Percentiles rank a stretch among this genome's conserved stretches.
phyloP scores from a whole-genome alignment of 2,888 invertebrate genomes.

The Torymus tubicola region DNA sequence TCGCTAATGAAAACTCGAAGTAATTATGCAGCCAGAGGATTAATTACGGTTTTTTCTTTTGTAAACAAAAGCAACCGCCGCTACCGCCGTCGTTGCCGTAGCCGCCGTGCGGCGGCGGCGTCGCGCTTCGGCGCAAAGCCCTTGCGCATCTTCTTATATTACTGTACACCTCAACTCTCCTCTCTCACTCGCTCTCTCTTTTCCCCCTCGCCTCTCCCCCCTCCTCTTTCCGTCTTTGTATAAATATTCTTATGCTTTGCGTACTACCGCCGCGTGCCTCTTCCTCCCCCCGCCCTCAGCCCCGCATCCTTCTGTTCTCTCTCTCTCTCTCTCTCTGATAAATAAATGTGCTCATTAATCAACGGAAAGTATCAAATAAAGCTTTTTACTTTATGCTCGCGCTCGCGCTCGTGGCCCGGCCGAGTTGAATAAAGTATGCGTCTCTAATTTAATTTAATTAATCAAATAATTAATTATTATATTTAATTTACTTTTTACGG shows the following conservation, averaged over 20 bases:
- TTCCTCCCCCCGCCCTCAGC: too few relatives aligned
- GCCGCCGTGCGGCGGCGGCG: too few relatives aligned
- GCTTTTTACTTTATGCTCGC: conserved; percentile 32
- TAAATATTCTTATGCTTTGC: conserved; percentile 36
- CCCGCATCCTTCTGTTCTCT: too few relatives aligned
- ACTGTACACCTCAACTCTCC: neutral
- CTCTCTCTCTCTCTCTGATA: conserved; percentile 21
- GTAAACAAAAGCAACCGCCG: conserved; percentile 37
- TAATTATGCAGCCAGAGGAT: conserved; percentile 51
- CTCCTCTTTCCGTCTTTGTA: conserved; percentile 33
- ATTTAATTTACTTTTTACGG: too few relatives aligned
- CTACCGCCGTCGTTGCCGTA: too few relatives aligned
- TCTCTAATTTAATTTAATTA: conserved; percentile 36
- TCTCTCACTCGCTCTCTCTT: neutral
- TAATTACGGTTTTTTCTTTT: conserved; percentile 52
- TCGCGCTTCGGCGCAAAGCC: neutral
- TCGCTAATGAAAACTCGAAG: conserved; percentile 51
- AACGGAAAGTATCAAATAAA: conserved; percentile 42
- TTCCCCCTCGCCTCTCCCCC: neutral
- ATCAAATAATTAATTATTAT: too few relatives aligned
- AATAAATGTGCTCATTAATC: conserved; percentile 50
- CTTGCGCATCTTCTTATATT: conserved; percentile 29
- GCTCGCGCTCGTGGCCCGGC: neutral
- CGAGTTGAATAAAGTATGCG: conserved; percentile 10
- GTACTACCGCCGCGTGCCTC: too few relatives aligned